phyloP scores from a whole-genome alignment of 2,797 vertebrate genomes.

The Acrossocheilus wenchowensis region DNA sequence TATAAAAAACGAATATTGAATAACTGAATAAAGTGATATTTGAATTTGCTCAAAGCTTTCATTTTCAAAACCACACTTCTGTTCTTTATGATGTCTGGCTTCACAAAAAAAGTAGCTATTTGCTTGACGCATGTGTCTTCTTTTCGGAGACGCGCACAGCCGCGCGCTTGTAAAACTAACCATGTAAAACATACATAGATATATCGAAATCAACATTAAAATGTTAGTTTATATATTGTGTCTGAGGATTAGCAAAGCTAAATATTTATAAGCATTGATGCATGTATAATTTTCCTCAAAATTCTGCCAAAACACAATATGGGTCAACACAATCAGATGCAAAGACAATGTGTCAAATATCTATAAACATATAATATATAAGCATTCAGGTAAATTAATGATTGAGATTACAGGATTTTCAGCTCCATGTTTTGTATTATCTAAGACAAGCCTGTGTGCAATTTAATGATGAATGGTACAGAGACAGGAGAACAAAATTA shows the following conservation, averaged over 20 bases:
- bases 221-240: not conserved
- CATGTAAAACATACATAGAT: not conserved
- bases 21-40: not conserved
- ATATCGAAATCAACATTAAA: not conserved
- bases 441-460: not conserved
- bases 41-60: not conserved
- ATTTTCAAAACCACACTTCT: not conserved
- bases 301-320: not conserved
- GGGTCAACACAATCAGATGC: not conserved
- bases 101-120: not conserved
- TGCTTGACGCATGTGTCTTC: too few relatives aligned
- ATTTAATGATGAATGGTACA: not conserved
- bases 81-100: not conserved
- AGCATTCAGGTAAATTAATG: not conserved
- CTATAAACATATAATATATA: not conserved
- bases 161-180: not conserved
- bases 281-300: not conserved
- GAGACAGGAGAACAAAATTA: not conserved
- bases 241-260: not conserved
- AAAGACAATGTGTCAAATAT: not conserved
- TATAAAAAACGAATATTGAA: not conserved
- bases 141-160: not conserved
- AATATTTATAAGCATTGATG: not conserved
- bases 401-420: not conserved
- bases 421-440: not conserved